phyloP scores from a whole-genome alignment of 2,113 vertebrate species.

The Oophaga pumilio region DNA sequence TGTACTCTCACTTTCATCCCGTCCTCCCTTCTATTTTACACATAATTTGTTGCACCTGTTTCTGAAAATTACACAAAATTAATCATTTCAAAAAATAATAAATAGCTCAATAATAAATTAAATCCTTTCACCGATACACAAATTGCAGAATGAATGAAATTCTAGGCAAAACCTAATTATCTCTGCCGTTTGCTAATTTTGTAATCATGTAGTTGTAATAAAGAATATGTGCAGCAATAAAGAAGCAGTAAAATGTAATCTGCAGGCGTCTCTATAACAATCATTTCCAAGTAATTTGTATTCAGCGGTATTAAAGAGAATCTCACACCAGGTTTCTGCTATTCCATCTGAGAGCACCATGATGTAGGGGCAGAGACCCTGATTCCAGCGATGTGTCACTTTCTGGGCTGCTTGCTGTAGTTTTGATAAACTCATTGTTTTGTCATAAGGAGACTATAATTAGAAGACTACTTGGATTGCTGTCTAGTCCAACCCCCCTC shows the following conservation, averaged over 20 bases:
- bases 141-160: neutral
- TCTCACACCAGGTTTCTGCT: no score
- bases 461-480: no score
- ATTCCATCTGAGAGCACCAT: no score
- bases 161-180: neutral
- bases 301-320: neutral
- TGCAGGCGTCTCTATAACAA: neutral
- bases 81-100: neutral
- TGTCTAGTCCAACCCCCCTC: no score
- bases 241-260: neutral
- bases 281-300: neutral
- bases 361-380: no score
- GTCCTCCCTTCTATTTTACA: neutral
- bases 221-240: constrained; percentile 16
- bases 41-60: neutral
- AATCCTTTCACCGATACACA: neutral
- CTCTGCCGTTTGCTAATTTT: neutral
- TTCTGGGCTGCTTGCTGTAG: no score
- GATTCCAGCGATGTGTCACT: no score
- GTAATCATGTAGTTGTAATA: constrained; percentile 3
- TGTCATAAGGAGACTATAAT: no score
- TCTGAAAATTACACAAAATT: neutral
- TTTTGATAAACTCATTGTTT: neutral
- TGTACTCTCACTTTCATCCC: neutral
- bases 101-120: neutral